Evolutionary conservation across 64 coral and sea anemone genomes (phyloP), one percentile per base, ranked within the genome.

Genomic region (Trachythela sp.): DNA sequence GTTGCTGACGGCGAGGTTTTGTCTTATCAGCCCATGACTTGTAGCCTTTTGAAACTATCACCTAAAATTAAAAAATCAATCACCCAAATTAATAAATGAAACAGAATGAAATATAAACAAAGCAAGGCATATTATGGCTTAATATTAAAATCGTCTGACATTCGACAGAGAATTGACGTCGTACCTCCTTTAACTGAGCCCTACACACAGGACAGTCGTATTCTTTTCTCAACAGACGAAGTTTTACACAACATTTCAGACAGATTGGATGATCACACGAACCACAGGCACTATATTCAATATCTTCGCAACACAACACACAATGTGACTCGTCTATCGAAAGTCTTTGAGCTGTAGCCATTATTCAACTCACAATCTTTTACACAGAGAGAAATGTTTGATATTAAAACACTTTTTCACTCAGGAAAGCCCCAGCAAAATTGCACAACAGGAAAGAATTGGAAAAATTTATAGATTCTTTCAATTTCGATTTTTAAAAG

Each of bases 291-390:
- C 83, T 94, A 56, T 86, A 93, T 84, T 94, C 95, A 35, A 91
- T 83, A 13, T 98, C 95, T 49, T 98, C 95, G 40, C 95, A 98
- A 84, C 95, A 98, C 34, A 98, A 93, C 48, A 98, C 95, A 42
- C 95, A 98, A 29, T 80, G 75, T 11, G 31, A 18, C 37, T 80
- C 75, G 30, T 80, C 75, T 34, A 38, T 0, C 13, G 75, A 39
- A 29, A 37, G 31, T 18, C 15, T 35, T 2, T 36, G 14, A 36
- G 75, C 75, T 39, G 31, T 39, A 39, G 75, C 75, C 75, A 80
- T 80, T 80, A 20, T 26, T 9, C 24, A 64, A 64, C 26, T 11
- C 4, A 45, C 42, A 11, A 45, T 45, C 42, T 11, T 45, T 45
- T 11, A 45, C 11, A 45, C 11, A 45, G 42, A 45, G 42, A 4